phyloP scores from a whole-genome alignment of 1,140 invertebrate genomes.

The Drosophila chauvacae region DNA sequence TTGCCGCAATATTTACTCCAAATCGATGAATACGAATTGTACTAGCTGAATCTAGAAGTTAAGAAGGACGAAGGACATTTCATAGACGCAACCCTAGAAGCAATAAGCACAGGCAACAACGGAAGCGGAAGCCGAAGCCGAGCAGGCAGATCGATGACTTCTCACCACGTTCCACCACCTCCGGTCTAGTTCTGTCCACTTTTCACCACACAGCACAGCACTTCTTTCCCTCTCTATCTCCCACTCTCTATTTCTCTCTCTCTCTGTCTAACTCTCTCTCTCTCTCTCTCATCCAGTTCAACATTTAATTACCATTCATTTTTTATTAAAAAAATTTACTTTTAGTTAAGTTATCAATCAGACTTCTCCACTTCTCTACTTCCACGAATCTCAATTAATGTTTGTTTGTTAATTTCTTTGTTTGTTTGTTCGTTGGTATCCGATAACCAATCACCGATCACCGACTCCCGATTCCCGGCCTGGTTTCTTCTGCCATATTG shows the following conservation, averaged over 20 bases:
- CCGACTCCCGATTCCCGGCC: background rate
- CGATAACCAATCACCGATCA: background rate
- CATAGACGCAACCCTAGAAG: conserved; percentile 51
- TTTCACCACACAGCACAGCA: conserved; percentile 36
- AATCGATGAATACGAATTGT: conserved; percentile 46
- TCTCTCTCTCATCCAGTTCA: background rate
- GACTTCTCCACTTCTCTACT: too few relatives aligned
- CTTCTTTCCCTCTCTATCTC: conserved; percentile 7
- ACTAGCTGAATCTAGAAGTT: conserved; percentile 60
- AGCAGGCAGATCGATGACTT: conserved; percentile 40
- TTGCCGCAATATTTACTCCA: conserved; percentile 61
- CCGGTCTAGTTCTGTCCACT: conserved; percentile 30
- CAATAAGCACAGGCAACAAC: conserved; percentile 52
- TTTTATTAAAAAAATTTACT: background rate
- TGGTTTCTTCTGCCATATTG: conserved; percentile 39
- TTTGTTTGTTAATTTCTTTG: conserved; percentile 28
- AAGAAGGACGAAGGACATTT: conserved; percentile 47
- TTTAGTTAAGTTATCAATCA: background rate
- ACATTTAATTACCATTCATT: background rate
- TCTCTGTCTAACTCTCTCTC: conserved; percentile 8
- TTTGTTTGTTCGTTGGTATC: conserved; percentile 20
- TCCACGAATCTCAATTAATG: conserved; percentile 16
- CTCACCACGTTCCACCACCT: conserved; percentile 39
- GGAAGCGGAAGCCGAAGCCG: conserved; percentile 13
- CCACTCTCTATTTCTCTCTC: conserved; percentile 1